Conservation (phyloP, 1,140 invertebrate species). For the Euura saliciscinereae region DNA sequence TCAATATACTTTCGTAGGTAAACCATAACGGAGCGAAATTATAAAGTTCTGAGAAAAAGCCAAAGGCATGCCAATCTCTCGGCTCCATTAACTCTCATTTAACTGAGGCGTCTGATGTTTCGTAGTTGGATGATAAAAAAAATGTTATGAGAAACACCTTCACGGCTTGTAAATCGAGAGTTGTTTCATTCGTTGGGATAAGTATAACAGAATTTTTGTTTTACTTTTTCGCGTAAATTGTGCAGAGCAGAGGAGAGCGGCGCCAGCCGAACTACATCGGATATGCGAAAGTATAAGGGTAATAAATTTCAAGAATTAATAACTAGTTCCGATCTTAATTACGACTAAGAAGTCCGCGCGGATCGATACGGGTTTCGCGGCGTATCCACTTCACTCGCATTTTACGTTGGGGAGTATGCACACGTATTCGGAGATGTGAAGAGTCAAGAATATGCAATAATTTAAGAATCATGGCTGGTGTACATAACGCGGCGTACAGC, state of each 20-base stretch:
- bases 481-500: background rate
- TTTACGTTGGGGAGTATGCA: background rate
- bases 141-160: background rate
- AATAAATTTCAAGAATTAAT: constrained; percentile 3
- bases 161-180: background rate
- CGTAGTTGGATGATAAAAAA: background rate
- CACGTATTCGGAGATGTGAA: background rate
- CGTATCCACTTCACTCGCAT: background rate
- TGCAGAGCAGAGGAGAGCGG: background rate
- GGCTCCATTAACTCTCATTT: background rate
- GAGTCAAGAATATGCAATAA: background rate
- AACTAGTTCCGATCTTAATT: constrained; percentile 2
- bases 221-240: background rate
- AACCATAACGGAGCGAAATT: too few species aligned
- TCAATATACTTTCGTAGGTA: too few species aligned
- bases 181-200: background rate
- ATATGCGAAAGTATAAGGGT: background rate
- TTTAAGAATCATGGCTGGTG: background rate
- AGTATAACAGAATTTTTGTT: background rate
- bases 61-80: background rate
- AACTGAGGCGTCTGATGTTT: background rate
- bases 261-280: background rate
- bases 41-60: too few species aligned
- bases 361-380: background rate
- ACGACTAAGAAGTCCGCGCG: background rate